Evolutionary conservation across 2,888 invertebrate species (phyloP), one percentile per base, ranked within the genome.

Genomic region (Megaustenia siamemsis): DNA sequence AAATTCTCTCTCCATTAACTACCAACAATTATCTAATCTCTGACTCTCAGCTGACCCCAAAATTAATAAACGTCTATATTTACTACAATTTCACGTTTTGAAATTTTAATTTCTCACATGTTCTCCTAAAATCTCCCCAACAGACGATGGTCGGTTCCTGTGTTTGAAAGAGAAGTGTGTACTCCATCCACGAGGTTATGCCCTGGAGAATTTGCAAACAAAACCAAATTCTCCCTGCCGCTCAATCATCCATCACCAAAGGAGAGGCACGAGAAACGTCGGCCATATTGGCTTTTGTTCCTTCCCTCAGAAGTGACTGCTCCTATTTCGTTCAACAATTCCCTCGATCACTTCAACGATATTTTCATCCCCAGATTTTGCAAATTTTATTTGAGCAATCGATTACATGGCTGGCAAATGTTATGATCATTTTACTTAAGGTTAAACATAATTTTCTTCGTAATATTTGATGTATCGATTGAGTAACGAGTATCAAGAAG

Each of bases 391-490:
- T 63, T 78, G 43, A 78, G 12, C 43, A 78, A 78, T 78, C 78
- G 78, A 78, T 78, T 78, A 28, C 63, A 28, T 8, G 38, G 45
- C 78, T 78, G 43, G 28, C 60, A 2, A 63, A 40, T 38, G 63
- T 78, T 78, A 43, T 63, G 63, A 78, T 78, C 78, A 18, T 78
- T 78, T 78, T 78, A 78, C 78, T 40, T 78, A 63, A 78, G 40
- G 60, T 78, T 63, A 80, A 80, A 80, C 69, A 69, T 69, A 80
- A 80, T 80, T 80, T 49, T 80, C 69, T 69, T n/a, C 18, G 32
- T 38, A 80, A 69, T 80, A 80, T 80, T 80, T 80, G 69, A 69
- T 15, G 69, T 80, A 80, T 80, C 80, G 80, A 80, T 80, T 45
- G 28, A 43, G 15, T 24, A 24, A 12, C 18, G 21, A 38, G 10